Evolutionary conservation across 2,113 vertebrate genomes (phyloP).

Genomic region (Gallinago undulata): DNA sequence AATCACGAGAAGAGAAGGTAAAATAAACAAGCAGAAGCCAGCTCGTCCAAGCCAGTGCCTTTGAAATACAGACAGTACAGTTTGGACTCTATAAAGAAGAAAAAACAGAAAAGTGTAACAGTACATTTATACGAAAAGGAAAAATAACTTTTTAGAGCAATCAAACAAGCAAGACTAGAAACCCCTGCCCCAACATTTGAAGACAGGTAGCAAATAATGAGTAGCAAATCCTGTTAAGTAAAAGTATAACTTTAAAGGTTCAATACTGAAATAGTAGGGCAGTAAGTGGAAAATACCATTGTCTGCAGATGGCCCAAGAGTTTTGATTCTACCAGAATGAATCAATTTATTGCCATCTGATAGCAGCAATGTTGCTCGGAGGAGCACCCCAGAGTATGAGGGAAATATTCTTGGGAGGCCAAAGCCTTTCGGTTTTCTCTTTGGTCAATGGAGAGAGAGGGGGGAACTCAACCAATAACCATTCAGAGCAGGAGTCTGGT

Average conservation of each 20-base stretch:
- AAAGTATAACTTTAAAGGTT: neutral
- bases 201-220: neutral
- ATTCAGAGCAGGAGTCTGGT: neutral
- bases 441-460: neutral
- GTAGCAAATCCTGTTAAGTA: neutral
- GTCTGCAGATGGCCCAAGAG: neutral
- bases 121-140: neutral
- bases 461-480: fast-evolving
- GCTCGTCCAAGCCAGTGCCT: neutral
- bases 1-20: neutral
- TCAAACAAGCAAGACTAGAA: neutral
- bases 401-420: neutral
- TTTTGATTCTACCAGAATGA: neutral
- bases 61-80: neutral
- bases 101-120: neutral
- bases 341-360: neutral
- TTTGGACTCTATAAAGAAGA: neutral
- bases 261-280: neutral
- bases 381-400: neutral
- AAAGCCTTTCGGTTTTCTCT: neutral
- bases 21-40: neutral
- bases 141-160: neutral
- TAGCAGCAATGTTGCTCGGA: neutral
- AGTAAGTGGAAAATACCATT: neutral
- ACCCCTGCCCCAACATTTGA: neutral